Evolutionary conservation across 2,888 invertebrate species (phyloP), one percentile per base, ranked within the genome.

Genomic region (Ditylenchus weischeri): DNA sequence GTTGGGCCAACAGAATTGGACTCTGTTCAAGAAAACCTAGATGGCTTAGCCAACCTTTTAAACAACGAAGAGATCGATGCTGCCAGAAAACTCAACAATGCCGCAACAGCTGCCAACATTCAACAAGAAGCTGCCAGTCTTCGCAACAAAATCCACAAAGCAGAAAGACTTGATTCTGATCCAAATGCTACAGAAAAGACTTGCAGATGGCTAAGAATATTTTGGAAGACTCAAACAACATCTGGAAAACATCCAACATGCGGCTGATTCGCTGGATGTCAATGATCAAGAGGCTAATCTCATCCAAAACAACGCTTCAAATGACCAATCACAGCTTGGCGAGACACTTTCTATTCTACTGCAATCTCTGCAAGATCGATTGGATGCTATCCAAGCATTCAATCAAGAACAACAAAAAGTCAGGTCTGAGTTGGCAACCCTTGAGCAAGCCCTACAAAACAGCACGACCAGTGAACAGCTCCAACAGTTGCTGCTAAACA

Each of bases 61-160:
- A 71, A 67, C 38, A 48, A 43, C 47, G 67, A 66, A 23, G 49
- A 19, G n/a, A 50, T 61, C 4, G 61, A 68, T 23, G 69, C 57
- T 10, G 18, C 47, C 29, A 49, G 38, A 51, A 49, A 75, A 51
- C 5, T 38, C 36, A 4, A 48, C 19, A 18, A 15, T 18, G 7
- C 18, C 21, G 18, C 48, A 18, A 48, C 51, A 62, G 49, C 11
- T 48, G n/a, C 57, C 50, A 13, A 35, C 21, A 11, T 18, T 35
- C 15, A 51, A 62, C 13, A n/a, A 62, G 23, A 23, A 23, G 29
- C 35, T 23, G 19, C n/a, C 63, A 15, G 29, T 7, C 0, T 48
- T 38, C 10, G 49, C 49, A n/a, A 50, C 23, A 48, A 51, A 5
- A 23, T 23, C 51, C 6, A 29, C 38, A 50, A 35, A 57, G 48